These are phyloP conservation scores for Enoplosus armatus DNA, from an alignment of 2,797 vertebrate species.

Conservation along the genomic window DNA sequence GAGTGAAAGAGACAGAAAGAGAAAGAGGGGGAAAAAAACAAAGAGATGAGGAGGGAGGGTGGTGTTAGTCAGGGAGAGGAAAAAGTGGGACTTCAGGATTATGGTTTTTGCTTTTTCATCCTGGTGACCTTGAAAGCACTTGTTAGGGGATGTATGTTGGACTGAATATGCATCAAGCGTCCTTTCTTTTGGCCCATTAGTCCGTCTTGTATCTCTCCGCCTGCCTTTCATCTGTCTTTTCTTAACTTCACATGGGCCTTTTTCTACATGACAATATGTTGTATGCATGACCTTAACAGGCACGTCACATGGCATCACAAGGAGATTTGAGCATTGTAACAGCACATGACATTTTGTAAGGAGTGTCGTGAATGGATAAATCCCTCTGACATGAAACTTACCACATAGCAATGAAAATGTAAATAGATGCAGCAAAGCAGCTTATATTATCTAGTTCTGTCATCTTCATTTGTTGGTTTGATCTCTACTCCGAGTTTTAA, in stretches of 20 bases:
- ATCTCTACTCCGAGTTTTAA: slow-evolving; percentile 36
- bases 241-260: slow-evolving; percentile 28
- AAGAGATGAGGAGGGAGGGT: slow-evolving; percentile 57
- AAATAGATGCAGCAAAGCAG: slow-evolving; percentile 44
- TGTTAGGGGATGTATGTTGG: slow-evolving; percentile 27
- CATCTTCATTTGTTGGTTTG: slow-evolving; percentile 44
- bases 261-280: slow-evolving; percentile 35
- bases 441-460: slow-evolving; percentile 44
- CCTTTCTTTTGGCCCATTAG: slow-evolving; percentile 36
- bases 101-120: slow-evolving; percentile 64
- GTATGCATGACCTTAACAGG: slow-evolving; percentile 59
- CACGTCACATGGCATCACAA: slow-evolving; percentile 45
- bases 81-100: slow-evolving; percentile 63
- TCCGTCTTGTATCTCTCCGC: slow-evolving; percentile 16
- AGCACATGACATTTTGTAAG: slow-evolving; percentile 40
- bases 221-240: slow-evolving; percentile 33
- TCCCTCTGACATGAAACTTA: slow-evolving; percentile 37
- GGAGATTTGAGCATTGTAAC: slow-evolving; percentile 31
- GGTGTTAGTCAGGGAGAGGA: slow-evolving; percentile 49
- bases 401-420: slow-evolving; percentile 29
- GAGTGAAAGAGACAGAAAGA: slow-evolving; percentile 71
- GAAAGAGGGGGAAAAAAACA: slow-evolving; percentile 54
- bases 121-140: slow-evolving; percentile 72
- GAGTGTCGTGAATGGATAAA: slow-evolving; percentile 9
- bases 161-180: slow-evolving; percentile 44